Conservation (phyloP, 2,888 invertebrate species). For the Drosophila sordidula region DNA sequence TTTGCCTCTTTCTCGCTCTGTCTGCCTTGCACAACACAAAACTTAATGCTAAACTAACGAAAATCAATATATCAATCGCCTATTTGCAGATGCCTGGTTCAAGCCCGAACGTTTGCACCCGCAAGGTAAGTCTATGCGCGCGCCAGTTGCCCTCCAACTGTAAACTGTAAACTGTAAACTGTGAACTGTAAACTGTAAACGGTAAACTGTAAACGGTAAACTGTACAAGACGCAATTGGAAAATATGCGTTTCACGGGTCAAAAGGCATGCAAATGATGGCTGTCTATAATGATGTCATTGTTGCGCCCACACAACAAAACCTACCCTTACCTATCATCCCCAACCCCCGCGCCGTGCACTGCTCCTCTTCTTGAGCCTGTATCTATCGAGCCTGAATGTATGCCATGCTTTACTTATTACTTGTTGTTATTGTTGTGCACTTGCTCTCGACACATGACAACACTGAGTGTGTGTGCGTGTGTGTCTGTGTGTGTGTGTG, state of each 20-base stretch:
- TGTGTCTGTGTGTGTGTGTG: constrained; percentile 8
- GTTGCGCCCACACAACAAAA: constrained; percentile 14
- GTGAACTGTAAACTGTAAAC: too few relatives aligned
- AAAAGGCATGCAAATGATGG: background rate
- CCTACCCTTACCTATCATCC: background rate
- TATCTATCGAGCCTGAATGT: constrained; percentile 56
- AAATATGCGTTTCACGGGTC: background rate
- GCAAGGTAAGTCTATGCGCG: constrained; percentile 88
- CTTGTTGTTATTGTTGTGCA: constrained; percentile 44
- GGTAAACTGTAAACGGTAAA: background rate
- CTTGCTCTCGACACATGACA: constrained; percentile 32
- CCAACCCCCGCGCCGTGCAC: background rate
- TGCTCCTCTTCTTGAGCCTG: background rate
- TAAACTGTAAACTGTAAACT: constrained; percentile 12
- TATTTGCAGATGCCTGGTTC: constrained; percentile 95
- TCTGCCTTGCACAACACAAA: constrained; percentile 59
- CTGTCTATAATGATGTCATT: constrained; percentile 66
- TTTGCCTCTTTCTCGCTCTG: constrained; percentile 2
- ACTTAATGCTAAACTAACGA: constrained; percentile 76
- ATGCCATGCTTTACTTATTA: constrained; percentile 50
- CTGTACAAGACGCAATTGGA: constrained; percentile 5
- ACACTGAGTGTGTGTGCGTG: constrained; percentile 9
- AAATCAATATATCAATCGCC: constrained; percentile 82
- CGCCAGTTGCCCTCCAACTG: constrained; percentile 54
- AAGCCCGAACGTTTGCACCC: constrained; percentile 96